Conservation (phyloP, 1,140 invertebrate species). For the Brachystomella parvula region DNA sequence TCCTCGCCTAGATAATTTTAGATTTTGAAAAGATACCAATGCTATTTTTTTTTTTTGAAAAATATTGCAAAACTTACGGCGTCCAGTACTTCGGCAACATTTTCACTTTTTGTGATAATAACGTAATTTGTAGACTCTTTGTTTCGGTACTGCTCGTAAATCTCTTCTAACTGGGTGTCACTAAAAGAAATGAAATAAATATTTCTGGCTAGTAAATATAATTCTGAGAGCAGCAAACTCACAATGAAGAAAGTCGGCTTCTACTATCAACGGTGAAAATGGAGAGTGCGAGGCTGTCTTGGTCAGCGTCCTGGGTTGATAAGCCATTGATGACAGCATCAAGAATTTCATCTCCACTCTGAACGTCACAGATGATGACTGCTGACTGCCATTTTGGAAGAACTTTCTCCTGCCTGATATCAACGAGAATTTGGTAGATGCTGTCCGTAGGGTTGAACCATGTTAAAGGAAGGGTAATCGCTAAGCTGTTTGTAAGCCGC, state of each 20-base stretch:
- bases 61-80: constrained; percentile 21
- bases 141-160: constrained; percentile 14
- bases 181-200: constrained; percentile 12
- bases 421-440: constrained; percentile 32
- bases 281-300: constrained; percentile 24
- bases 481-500: constrained; percentile 11
- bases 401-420: constrained; percentile 22
- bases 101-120: constrained; percentile 17
- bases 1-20: constrained; percentile 49
- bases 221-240: constrained; percentile 11
- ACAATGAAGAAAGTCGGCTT: constrained; percentile 25
- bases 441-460: constrained; percentile 25
- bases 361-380: constrained; percentile 26
- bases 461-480: constrained; percentile 32
- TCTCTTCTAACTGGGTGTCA: constrained; percentile 27
- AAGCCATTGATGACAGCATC: constrained; percentile 27
- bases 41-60: neutral
- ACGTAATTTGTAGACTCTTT: constrained; percentile 28
- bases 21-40: neutral
- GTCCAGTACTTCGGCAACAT: constrained; percentile 24
- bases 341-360: constrained; percentile 22
- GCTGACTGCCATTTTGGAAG: constrained; percentile 28
- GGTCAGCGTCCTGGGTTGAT: neutral
- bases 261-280: constrained; percentile 30
- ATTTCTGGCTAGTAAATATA: neutral